Evolutionary conservation across 2,888 invertebrate species (phyloP), one percentile per base, ranked within the genome.

Genomic region (Molanna angustata): DNA sequence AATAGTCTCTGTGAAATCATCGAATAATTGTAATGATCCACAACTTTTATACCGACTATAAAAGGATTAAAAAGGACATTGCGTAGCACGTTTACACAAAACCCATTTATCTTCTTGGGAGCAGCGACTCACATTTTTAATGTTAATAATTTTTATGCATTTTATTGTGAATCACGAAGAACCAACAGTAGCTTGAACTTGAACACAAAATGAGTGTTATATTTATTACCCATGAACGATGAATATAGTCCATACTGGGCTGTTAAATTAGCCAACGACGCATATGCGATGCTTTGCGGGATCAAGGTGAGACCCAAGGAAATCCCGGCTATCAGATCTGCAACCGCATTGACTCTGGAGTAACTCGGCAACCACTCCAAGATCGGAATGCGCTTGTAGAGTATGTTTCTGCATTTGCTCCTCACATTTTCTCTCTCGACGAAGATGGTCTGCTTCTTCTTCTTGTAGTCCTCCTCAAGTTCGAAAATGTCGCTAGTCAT

Each of bases 171-270:
- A n/a, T n/a, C n/a, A n/a, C n/a, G n/a, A n/a, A n/a, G n/a, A n/a
- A n/a, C n/a, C n/a, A n/a, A n/a, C n/a, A n/a, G n/a, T n/a, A n/a
- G n/a, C n/a, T n/a, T n/a, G n/a, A n/a, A n/a, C n/a, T 27, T 11
- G 27, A 27, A 27, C 27, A 7, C 27, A 27, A 27, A 11, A 11
- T 7, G 27, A 11, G 27, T 7, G 27, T 27, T 11, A 27, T 27
- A 27, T 27, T 27, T 11, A 4, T 41, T 62, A 68, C 92, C 91
- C 69, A 94, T 81, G 68, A 95, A 93, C 0, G 94, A 86, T 1
- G 94, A 90, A 70, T 96, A 96, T 17, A 97, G 78, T 1, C 96
- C 97, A 73, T 91, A 93, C 80, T 94, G 90, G 20, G 94, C 86
- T 14, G 88, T 85, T 47, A 94, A 74, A 41, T 88, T 86, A 9